phyloP scores from a whole-genome alignment of 2,113 vertebrate species.

The Brevimyrus niger region DNA sequence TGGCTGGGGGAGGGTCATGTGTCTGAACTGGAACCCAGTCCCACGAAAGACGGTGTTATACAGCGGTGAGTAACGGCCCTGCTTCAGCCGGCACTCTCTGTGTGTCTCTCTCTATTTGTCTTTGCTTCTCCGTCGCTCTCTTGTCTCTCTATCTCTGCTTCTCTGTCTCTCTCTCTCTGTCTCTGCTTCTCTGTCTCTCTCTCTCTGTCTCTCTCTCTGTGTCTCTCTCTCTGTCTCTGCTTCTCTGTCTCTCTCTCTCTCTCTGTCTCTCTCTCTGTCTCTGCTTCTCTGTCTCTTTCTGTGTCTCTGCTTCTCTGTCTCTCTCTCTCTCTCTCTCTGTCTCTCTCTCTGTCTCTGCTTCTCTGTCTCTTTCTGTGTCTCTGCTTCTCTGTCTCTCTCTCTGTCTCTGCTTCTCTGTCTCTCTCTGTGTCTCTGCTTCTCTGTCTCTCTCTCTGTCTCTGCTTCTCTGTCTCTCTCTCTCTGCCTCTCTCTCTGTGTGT shows the following conservation, averaged over 20 bases:
- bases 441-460: neutral
- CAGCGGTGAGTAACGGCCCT: conserved; percentile 51
- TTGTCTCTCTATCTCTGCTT: neutral
- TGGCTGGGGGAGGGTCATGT: conserved; percentile 51
- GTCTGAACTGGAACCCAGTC: conserved; percentile 66
- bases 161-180: neutral
- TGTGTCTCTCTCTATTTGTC: neutral
- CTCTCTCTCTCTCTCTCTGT: neutral
- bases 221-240: neutral
- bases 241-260: neutral
- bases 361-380: neutral
- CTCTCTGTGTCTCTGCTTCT: neutral
- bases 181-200: neutral
- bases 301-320: neutral
- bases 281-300: neutral
- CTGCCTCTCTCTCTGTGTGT: too few species aligned
- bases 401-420: neutral
- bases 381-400: too few species aligned
- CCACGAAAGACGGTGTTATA: conserved; percentile 65
- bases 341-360: too few species aligned
- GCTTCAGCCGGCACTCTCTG: conserved; percentile 8
- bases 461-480: too few species aligned
- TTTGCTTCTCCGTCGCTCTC: neutral
- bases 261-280: neutral
- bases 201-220: neutral